Evolutionary conservation across 2,888 invertebrate species (phyloP).

Genomic region (Apantesis nais): DNA sequence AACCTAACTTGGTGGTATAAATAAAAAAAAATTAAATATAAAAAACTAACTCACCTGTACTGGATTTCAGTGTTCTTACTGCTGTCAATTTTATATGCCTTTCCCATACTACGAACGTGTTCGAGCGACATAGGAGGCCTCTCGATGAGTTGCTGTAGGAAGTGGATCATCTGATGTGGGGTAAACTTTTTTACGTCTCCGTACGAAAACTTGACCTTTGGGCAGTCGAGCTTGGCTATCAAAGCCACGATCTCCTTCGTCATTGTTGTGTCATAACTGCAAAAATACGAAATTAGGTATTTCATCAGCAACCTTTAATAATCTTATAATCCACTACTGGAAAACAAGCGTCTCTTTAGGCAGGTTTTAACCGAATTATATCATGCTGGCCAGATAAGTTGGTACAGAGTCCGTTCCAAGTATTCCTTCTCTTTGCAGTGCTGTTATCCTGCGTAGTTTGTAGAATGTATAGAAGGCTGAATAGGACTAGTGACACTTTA

Average conservation of each 20-base stretch:
- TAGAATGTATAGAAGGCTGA: no score
- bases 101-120: conserved; percentile 72
- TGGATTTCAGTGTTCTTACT: conserved; percentile 92
- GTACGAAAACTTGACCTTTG: conserved; percentile 70
- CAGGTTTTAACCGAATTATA: no score
- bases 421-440: no score
- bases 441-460: no score
- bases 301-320: neutral
- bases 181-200: conserved; percentile 85
- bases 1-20: neutral
- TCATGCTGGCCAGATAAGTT: no score
- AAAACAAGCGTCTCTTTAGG: no score
- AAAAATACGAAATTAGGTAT: neutral
- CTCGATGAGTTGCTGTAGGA: conserved; percentile 89
- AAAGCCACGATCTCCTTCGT: conserved; percentile 86
- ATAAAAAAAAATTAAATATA: neutral
- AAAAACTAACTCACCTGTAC: conserved; percentile 53
- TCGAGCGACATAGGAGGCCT: conserved; percentile 78
- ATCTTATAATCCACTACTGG: no score
- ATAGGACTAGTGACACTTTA: no score
- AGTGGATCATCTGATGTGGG: conserved; percentile 88
- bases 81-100: conserved; percentile 87
- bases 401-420: no score
- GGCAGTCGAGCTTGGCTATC: conserved; percentile 71
- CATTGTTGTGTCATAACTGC: conserved; percentile 89